Evolutionary conservation across 1,140 invertebrate species (phyloP).

Genomic region (Pseudomyrmex sp.): DNA sequence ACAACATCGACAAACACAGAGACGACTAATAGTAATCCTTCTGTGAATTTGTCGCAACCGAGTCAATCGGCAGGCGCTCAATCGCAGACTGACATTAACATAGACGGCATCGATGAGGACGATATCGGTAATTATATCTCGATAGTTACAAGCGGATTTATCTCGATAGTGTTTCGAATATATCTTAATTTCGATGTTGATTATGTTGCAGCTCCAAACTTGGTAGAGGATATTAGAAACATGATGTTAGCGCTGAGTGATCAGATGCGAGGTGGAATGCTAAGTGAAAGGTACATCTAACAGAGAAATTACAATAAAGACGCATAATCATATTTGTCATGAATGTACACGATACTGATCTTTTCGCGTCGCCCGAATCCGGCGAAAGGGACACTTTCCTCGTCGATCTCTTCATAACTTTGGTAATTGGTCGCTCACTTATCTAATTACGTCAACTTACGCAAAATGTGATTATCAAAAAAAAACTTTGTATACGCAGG

Average conservation of each 20-base stretch:
- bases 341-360: not conserved
- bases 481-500: constrained; percentile 55
- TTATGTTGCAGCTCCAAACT: constrained; percentile 41
- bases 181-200: not conserved
- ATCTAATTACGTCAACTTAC: not conserved
- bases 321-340: not conserved
- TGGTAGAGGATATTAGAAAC: constrained; percentile 52
- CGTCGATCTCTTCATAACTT: constrained; percentile 65
- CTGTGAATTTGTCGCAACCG: constrained; percentile 45
- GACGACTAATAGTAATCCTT: constrained; percentile 16
- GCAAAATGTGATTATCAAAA: not conserved
- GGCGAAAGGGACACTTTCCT: constrained; percentile 68
- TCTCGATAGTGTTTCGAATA: not conserved
- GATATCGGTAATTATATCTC: constrained; percentile 31
- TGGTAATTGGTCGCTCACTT: constrained; percentile 68
- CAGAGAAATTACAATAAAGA: not conserved
- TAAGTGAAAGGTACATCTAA: constrained; percentile 60
- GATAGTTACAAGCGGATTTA: not conserved
- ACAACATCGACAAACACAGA: constrained; percentile 49
- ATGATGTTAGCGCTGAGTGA: constrained; percentile 54
- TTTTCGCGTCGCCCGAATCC: constrained; percentile 35
- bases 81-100: constrained; percentile 37
- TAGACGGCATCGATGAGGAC: not conserved
- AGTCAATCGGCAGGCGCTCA: constrained; percentile 7
- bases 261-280: constrained; percentile 60